A percentile compares a stretch with the other conserved stretches of the same genome.
These are phyloP conservation scores for Syrmaticus mikado DNA, from an alignment of 2,113 vertebrate species.

Conservation along the genomic window DNA sequence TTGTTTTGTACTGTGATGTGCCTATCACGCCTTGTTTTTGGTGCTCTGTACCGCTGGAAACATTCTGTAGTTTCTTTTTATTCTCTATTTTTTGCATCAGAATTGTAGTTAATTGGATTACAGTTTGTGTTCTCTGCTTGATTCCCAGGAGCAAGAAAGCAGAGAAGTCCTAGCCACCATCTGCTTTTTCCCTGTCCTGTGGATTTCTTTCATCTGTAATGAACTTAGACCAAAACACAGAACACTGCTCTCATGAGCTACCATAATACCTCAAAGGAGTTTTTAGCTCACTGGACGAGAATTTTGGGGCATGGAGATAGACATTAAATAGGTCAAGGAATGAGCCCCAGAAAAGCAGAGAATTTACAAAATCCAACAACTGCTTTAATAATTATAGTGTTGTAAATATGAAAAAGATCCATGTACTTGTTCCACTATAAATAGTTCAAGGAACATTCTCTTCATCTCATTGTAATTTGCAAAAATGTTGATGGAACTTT, in stretches of 20 bases:
- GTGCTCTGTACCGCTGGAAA: background rate
- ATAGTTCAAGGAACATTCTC: background rate
- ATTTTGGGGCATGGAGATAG: background rate
- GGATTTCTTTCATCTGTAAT: conserved; percentile 15
- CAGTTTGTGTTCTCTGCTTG: background rate
- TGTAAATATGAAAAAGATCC: background rate
- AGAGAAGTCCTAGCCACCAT: background rate
- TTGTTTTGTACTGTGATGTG: background rate
- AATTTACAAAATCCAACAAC: background rate
- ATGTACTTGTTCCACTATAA: background rate
- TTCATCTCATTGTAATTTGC: background rate
- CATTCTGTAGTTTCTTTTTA: background rate
- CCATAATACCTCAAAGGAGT: background rate
- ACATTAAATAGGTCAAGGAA: background rate
- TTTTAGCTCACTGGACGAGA: background rate
- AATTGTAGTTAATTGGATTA: background rate
- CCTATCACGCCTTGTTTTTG: rapidly evolving
- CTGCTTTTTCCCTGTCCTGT: background rate
- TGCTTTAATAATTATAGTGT: background rate
- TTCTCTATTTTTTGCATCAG: background rate
- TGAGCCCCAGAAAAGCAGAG: background rate
- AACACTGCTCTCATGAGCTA: background rate
- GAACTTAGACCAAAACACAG: background rate
- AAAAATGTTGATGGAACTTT: background rate
- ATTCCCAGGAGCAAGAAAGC: background rate